Evolutionary conservation across 2,797 vertebrate species (phyloP), one percentile per base, ranked within the genome.

Genomic region (Prunella strophiata): DNA sequence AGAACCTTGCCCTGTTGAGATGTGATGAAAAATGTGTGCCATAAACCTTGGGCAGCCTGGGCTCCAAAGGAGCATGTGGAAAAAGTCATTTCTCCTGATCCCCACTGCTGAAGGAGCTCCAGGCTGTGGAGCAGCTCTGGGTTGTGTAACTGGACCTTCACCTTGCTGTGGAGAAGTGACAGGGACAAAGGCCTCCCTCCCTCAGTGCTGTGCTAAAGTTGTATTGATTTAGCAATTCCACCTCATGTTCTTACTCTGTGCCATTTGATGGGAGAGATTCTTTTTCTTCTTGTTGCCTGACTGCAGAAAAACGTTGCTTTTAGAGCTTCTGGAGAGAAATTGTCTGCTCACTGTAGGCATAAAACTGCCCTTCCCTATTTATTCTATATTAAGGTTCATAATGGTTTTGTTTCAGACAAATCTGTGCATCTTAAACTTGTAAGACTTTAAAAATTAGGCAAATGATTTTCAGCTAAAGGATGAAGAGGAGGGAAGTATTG

Each of bases 181-280:
- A 25, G 2, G 43, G 93, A 89, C 67, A 79, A 65, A 94, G 94
- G 38, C 70, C 75, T 92, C 42, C 55, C 27, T 19, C 77, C 77
- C 76, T 38, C 82, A 3, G 2, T 9, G 40, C 15, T 57, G 55
- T 58, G 66, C 65, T 80, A 9, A 62, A 66, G 61, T 32, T 38
- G 65, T 94, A 82, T 93, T 82, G 91, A 79, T 89, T 91, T 70
- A 70, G 54, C 89, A 65, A 5, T 93, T 73, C 73, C 62, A 57
- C 54, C 63, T 71, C 74, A 1, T 86, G 89, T 67, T 95, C 50
- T 88, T 81, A 43, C 48, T 68, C 51, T 61, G 45, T 68, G 75
- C 51, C 51, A 8, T 93, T 96, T 95, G 85, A 85, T 85, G 85
- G 34, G 75, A 84, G 79, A 32, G 43, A 40, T 80, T 72, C 91